Conservation (phyloP, 1,140 invertebrate species). For the Amphibalanus amphitrite region DNA sequence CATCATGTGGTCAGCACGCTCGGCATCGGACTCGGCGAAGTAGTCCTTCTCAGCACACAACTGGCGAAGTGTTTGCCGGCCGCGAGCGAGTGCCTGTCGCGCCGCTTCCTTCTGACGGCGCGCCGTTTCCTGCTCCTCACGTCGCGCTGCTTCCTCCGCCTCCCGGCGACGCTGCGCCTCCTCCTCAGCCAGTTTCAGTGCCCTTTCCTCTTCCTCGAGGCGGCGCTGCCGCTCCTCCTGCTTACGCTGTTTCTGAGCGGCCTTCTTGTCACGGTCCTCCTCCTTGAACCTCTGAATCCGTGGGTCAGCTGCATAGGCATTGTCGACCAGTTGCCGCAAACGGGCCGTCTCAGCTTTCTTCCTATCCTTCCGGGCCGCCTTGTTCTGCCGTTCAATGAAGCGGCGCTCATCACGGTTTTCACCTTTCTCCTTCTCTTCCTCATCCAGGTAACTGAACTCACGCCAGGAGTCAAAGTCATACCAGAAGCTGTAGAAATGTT, state of each 20-base stretch:
- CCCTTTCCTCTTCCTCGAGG: slow-evolving; percentile 26
- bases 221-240: slow-evolving; percentile 51
- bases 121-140: slow-evolving; percentile 54
- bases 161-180: slow-evolving; percentile 52
- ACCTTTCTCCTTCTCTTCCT: slow-evolving; percentile 95
- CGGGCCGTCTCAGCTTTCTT: slow-evolving; percentile 94
- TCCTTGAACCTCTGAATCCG: slow-evolving; percentile 75
- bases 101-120: slow-evolving; percentile 71
- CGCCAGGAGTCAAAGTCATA: slow-evolving; percentile 98
- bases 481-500: slow-evolving; percentile 80
- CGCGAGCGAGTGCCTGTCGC: slow-evolving; percentile 66
- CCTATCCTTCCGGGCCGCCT: slow-evolving; percentile 65
- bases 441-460: slow-evolving; percentile 97
- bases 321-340: slow-evolving; percentile 74
- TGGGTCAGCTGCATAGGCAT: slow-evolving; percentile 85
- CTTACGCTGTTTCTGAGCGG: slow-evolving; percentile 71
- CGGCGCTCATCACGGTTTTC: slow-evolving; percentile 83
- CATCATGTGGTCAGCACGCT: slow-evolving; percentile 65
- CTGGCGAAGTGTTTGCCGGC: slow-evolving; percentile 60
- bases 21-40: slow-evolving; percentile 50
- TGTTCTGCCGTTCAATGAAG: slow-evolving; percentile 97
- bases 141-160: slow-evolving; percentile 59
- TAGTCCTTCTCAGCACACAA: slow-evolving; percentile 76
- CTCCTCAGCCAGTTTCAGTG: slow-evolving; percentile 41
- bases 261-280: slow-evolving; percentile 80